Conservation (phyloP, 2,113 vertebrate species). For the Boleophthalmus pectinirostris region DNA sequence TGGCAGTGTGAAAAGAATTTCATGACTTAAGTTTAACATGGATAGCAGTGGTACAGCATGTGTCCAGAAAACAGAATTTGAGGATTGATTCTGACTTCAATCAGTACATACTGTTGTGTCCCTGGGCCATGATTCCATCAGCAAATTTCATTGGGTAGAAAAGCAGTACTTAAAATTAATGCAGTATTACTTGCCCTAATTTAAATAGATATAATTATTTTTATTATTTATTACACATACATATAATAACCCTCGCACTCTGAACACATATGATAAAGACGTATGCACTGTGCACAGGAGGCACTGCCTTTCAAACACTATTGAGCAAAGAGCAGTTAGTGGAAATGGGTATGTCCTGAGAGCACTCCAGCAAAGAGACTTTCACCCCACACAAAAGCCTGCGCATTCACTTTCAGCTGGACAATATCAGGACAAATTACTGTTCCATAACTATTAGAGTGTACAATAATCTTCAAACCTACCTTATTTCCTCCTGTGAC, state of each 20-base stretch:
- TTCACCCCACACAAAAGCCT: conserved; percentile 67
- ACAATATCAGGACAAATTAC: conserved; percentile 50
- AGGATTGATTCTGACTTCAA: not conserved
- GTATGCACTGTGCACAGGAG: conserved; percentile 70
- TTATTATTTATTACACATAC: conserved; percentile 18
- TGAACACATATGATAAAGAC: conserved; percentile 73
- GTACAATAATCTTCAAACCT: conserved; percentile 47
- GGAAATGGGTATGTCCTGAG: conserved; percentile 73
- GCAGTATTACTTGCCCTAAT: not conserved
- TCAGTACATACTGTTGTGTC: not conserved
- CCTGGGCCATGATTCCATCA: not conserved
- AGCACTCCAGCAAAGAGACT: conserved; percentile 73
- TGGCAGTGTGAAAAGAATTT: conserved; percentile 16
- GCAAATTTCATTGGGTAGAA: not conserved
- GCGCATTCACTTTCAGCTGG: conserved; percentile 39
- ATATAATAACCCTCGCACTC: conserved; percentile 52
- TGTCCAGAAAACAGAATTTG: not conserved
- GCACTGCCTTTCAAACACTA: conserved; percentile 74
- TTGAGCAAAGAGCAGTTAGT: conserved; percentile 77
- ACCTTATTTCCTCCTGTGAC: conserved; percentile 98
- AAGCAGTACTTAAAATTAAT: not conserved
- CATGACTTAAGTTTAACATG: not conserved
- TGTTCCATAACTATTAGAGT: conserved; percentile 9
- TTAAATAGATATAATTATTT: not conserved
- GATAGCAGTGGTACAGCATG: not conserved